A percentile compares a stretch with the other conserved stretches of the same genome.
phyloP scores from a whole-genome alignment of 2,797 vertebrate species.

The Pangasius krempfi region DNA sequence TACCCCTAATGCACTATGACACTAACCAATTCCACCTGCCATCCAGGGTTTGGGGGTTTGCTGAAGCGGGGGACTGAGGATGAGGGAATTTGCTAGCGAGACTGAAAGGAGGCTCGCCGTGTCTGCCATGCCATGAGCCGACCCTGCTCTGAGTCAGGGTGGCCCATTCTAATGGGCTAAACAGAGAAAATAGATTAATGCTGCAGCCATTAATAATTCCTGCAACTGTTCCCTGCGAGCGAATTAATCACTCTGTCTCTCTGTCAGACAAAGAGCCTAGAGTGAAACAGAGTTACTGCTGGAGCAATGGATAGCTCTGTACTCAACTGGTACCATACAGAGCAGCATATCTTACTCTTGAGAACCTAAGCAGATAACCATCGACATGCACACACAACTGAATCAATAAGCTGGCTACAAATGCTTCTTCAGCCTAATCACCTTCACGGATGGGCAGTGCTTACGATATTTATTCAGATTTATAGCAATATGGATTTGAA shows the following conservation, averaged over 20 bases:
- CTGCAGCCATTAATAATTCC: constrained; percentile 66
- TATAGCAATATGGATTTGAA: background rate
- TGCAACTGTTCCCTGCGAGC: constrained; percentile 63
- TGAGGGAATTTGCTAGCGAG: constrained; percentile 31
- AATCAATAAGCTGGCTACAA: background rate
- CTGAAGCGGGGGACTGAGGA: constrained; percentile 41
- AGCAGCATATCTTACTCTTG: constrained; percentile 1
- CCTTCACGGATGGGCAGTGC: background rate
- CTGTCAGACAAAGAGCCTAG: constrained; percentile 53
- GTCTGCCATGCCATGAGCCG: constrained; percentile 27
- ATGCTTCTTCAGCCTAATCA: background rate
- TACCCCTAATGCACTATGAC: constrained; percentile 57
- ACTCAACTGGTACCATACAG: constrained; percentile 25
- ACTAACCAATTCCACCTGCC: constrained; percentile 61
- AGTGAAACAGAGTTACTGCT: constrained; percentile 50
- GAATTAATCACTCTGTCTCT: constrained; percentile 68
- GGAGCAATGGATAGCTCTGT: constrained; percentile 41
- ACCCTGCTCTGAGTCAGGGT: constrained; percentile 56
- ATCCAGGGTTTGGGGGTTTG: constrained; percentile 53
- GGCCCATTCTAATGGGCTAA: constrained; percentile 62
- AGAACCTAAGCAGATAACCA: constrained; percentile 16
- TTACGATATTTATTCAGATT: background rate
- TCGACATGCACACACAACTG: background rate
- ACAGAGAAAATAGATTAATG: constrained; percentile 64
- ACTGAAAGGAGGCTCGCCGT: constrained; percentile 32